Evolutionary conservation across 2,797 vertebrate species (phyloP), one percentile per base, ranked within the genome.

Genomic region (Danio tinwini): DNA sequence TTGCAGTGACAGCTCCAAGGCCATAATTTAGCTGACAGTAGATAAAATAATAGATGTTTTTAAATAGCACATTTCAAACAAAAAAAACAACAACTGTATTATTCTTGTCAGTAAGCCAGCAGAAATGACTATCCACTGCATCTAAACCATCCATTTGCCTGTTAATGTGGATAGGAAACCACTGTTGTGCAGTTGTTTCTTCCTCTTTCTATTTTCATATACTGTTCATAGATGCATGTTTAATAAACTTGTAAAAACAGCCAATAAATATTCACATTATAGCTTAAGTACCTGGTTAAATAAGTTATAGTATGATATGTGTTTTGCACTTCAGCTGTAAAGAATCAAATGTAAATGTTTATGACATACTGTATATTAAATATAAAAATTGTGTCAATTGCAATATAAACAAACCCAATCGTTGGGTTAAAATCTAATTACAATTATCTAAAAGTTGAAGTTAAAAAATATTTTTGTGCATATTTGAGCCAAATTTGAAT

Each of bases 101-200:
- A 13, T 52, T 69, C 12, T 52, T 52, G 67, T n/a, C 49, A 39
- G 47, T n/a, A 52, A 7, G 14, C 13, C 47, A 50, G 8, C 13
- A 52, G 29, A 11, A 17, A 53, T 5, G 19, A 68, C 64, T 39
- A 14, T 61, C 6, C 58, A 61, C 8, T 3, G 37, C 58, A 61
- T 61, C 4, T 37, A 39, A 14, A 61, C 58, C 29, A 61, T 59
- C 3, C 7, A 4, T 5, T 62, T n/a, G 5, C 17, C 16, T 70
- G 37, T 70, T 70, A 40, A 40, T 67, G 14, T 50, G 45, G 14
- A 49, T 16, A 14, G 50, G 65, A 50, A 68, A 68, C 44, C 49
- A 29, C 7, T 19, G 1, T 13, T 65, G 21, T 11, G n/a, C 29
- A 29, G 29, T 29, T 29, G 29, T 29, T 29, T 29, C 29, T 29